phyloP scores from a whole-genome alignment of 2,888 invertebrate genomes.

The Orthosia incerta region DNA sequence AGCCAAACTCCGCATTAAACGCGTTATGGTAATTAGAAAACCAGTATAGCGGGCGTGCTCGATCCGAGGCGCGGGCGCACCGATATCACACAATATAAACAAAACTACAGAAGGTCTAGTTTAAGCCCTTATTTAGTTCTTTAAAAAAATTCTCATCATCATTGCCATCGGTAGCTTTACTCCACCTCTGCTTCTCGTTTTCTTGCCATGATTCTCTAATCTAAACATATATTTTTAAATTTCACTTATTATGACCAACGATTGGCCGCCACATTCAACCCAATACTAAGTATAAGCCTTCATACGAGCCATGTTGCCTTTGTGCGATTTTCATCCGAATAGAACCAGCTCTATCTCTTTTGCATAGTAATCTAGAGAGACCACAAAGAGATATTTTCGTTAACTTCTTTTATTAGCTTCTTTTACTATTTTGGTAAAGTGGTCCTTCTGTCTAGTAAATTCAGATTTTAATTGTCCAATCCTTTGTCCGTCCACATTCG shows the following conservation, averaged over 20 bases:
- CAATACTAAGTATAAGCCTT: no score
- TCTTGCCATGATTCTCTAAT: no score
- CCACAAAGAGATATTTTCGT: background rate
- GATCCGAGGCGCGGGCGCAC: conserved; percentile 56
- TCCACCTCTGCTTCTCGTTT: no score
- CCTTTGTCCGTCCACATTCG: conserved; percentile 59
- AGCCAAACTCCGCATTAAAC: conserved; percentile 60
- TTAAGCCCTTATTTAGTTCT: no score
- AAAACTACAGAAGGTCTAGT: conserved; percentile 17
- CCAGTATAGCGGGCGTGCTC: conserved; percentile 66
- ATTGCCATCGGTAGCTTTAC: no score
- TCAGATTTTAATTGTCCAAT: conserved; percentile 49
- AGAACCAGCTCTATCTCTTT: background rate
- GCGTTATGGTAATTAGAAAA: conserved; percentile 69
- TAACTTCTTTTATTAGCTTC: background rate
- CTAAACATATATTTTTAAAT: no score
- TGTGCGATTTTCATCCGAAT: no score
- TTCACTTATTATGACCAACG: no score
- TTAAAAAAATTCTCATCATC: no score
- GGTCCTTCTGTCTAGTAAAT: conserved; percentile 27
- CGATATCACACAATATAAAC: conserved; percentile 7
- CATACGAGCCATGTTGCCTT: no score
- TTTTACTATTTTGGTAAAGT: background rate
- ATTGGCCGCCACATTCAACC: no score
- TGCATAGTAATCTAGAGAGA: background rate